A percentile compares a stretch with the other conserved stretches of the same genome.
These are phyloP conservation scores for Hemiscyllium ocellatum DNA, from an alignment of 2,113 vertebrate genomes.

Conservation along the genomic window DNA sequence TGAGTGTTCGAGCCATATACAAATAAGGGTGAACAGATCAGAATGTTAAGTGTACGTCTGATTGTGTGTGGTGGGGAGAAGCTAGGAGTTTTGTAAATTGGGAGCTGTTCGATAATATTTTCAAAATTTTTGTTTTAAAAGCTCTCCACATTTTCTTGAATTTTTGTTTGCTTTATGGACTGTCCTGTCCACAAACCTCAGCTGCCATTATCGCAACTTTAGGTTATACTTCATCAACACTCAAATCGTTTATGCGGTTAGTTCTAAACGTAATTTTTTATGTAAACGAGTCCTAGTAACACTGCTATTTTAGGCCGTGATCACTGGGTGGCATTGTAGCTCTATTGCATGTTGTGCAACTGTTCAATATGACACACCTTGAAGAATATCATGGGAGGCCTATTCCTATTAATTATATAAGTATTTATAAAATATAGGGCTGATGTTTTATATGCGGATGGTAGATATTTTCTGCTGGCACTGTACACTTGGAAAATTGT, in stretches of 20 bases:
- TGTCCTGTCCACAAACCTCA: background rate
- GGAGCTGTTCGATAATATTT: too few species aligned
- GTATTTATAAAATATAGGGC: background rate
- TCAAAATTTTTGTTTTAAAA: too few species aligned
- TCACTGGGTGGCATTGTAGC: background rate
- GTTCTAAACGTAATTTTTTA: background rate
- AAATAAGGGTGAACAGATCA: too few species aligned
- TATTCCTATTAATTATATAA: background rate
- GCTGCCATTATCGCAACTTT: background rate
- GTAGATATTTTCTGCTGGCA: background rate
- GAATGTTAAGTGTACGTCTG: too few species aligned
- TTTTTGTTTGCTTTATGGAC: background rate
- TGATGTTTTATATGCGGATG: background rate
- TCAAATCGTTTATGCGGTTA: background rate
- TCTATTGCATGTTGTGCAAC: background rate
- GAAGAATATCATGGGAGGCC: background rate
- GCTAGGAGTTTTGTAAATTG: too few species aligned
- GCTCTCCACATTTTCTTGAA: background rate
- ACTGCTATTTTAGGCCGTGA: background rate
- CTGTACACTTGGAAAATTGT: background rate
- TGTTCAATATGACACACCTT: background rate
- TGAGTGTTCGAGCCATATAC: too few species aligned
- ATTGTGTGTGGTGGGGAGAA: too few species aligned
- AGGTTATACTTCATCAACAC: background rate
- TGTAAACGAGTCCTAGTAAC: slow-evolving; percentile 1